Conservation (phyloP, 30 jellyfish, hydroid and myxozoan species). For the Chironex yamaguchii region DNA sequence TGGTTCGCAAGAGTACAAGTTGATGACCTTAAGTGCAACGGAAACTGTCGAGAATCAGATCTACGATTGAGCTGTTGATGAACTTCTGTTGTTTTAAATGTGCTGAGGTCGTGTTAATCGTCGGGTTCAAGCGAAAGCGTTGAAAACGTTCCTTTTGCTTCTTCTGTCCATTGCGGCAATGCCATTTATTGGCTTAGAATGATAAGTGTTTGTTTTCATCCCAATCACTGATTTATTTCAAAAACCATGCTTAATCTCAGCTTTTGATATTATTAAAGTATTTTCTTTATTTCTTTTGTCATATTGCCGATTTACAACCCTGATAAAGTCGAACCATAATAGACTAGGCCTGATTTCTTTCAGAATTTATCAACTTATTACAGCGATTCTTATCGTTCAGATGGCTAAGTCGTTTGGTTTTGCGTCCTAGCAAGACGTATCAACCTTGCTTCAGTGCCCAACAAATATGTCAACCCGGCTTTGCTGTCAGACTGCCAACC, state of each 20-base stretch:
- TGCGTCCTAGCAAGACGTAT: too few species aligned
- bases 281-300: slow-evolving; percentile 49
- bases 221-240: slow-evolving; percentile 9
- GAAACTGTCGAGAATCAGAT: too few species aligned
- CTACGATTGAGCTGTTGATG: too few species aligned
- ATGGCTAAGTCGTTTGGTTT: too few species aligned
- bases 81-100: too few species aligned
- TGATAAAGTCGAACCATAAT: background rate
- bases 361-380: background rate
- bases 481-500: too few species aligned
- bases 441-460: too few species aligned
- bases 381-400: background rate
- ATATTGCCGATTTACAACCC: slow-evolving; percentile 1
- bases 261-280: slow-evolving; percentile 35
- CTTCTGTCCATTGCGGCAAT: background rate
- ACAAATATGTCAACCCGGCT: too few species aligned
- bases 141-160: background rate
- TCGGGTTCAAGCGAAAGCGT: background rate
- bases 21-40: too few species aligned
- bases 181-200: background rate
- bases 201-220: slow-evolving; percentile 54
- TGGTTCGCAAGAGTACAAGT: too few species aligned
- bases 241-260: slow-evolving; percentile 40
- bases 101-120: background rate
- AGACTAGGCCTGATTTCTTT: background rate